These are phyloP conservation scores for Labeo rohita DNA, from an alignment of 2,113 vertebrate species.

Conservation along the genomic window DNA sequence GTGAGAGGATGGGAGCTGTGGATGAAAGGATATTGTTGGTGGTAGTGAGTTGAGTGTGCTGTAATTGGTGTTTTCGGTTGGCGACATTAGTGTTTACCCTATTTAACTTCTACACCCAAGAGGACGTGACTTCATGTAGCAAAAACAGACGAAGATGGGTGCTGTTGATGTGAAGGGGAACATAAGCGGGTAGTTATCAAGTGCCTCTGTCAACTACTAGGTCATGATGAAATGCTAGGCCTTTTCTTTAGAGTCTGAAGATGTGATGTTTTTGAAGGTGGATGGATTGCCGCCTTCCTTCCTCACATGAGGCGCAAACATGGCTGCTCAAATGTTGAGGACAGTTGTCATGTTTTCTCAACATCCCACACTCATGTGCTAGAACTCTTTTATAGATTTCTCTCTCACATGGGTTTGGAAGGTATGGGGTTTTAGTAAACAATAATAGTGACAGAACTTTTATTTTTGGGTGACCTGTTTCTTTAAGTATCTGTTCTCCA, in stretches of 20 bases:
- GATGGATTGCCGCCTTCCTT: neutral
- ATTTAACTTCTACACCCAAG: slow-evolving; percentile 53
- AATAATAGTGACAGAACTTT: no score
- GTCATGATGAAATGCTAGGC: neutral
- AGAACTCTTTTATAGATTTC: slow-evolving; percentile 42
- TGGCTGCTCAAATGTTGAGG: slow-evolving; percentile 55
- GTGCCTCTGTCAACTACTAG: slow-evolving; percentile 10
- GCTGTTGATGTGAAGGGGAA: slow-evolving; percentile 56
- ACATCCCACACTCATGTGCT: slow-evolving; percentile 53
- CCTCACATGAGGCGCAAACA: neutral
- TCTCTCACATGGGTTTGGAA: neutral
- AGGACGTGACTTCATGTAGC: slow-evolving; percentile 54
- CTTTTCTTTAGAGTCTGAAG: neutral
- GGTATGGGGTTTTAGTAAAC: no score
- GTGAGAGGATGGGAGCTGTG: slow-evolving; percentile 51
- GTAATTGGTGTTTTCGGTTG: slow-evolving; percentile 71
- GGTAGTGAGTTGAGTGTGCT: slow-evolving; percentile 60
- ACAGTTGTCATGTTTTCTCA: slow-evolving; percentile 55
- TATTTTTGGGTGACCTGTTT: no score
- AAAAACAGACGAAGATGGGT: slow-evolving; percentile 58
- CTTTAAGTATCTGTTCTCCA: neutral
- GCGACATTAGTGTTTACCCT: slow-evolving; percentile 64
- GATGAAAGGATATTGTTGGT: slow-evolving; percentile 67
- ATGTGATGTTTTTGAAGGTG: neutral
- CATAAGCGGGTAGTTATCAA: slow-evolving; percentile 17